Conservation (phyloP, 2,797 vertebrate genomes). For the Gymnothorax javanicus region DNA sequence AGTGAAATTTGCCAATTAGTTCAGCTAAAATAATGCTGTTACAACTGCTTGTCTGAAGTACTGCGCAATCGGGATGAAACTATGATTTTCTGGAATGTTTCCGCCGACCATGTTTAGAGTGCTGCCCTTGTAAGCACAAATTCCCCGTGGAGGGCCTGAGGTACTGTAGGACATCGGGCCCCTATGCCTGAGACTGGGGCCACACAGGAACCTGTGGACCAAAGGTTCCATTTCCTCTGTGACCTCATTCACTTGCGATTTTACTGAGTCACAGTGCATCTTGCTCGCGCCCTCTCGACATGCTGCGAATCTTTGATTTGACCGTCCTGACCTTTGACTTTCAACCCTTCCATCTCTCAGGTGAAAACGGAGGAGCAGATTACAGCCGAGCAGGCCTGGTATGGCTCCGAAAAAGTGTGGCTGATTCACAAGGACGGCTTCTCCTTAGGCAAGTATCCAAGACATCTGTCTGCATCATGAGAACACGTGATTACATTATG, state of each 20-base stretch:
- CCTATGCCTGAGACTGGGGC: background rate
- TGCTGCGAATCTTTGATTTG: background rate
- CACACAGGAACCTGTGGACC: background rate
- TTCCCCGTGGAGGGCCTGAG: background rate
- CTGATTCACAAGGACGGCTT: constrained; percentile 95
- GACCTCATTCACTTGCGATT: background rate
- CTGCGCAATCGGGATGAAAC: background rate
- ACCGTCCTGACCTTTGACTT: constrained; percentile 6
- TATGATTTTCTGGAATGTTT: background rate
- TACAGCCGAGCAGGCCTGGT: constrained; percentile 90
- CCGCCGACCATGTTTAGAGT: background rate
- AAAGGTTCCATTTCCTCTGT: background rate
- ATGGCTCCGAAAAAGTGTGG: constrained; percentile 95
- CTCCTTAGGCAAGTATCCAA: constrained; percentile 84
- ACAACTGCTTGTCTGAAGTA: background rate
- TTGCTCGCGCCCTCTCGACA: background rate
- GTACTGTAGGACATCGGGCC: background rate
- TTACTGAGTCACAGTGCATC: background rate
- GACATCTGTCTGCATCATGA: background rate
- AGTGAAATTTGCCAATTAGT: background rate
- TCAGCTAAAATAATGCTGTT: background rate
- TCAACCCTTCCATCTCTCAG: constrained; percentile 58
- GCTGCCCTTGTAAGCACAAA: background rate
- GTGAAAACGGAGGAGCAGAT: constrained; percentile 97
- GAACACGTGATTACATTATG: background rate